Percentiles rank a stretch among this genome's conserved stretches.
phyloP scores from a whole-genome alignment of 2,888 invertebrate species.

The Tiliacea citrago region DNA sequence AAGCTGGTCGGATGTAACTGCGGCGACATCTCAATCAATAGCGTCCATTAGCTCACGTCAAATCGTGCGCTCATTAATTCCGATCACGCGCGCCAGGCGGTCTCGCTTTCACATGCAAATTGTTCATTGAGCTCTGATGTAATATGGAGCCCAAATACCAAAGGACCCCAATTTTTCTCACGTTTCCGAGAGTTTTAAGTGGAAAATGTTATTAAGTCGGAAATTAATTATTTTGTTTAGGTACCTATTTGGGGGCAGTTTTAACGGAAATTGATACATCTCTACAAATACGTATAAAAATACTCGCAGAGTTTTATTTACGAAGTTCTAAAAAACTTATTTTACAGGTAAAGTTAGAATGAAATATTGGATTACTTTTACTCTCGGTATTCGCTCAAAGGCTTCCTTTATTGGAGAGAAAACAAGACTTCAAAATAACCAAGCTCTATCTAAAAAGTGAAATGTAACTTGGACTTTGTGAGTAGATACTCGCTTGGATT shows the following conservation, averaged over 20 bases:
- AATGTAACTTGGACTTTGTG: conserved; percentile 9
- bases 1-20: conserved; percentile 46
- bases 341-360: conserved; percentile 34
- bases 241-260: neutral
- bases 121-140: conserved; percentile 54
- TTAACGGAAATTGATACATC: conserved; percentile 2
- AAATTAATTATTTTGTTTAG: conserved; percentile 35
- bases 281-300: conserved; percentile 3
- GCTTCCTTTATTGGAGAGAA: conserved; percentile 6
- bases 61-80: conserved; percentile 61
- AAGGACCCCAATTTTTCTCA: conserved; percentile 56
- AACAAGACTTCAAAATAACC: conserved; percentile 7
- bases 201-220: conserved; percentile 28
- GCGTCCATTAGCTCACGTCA: conserved; percentile 57
- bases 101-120: conserved; percentile 71
- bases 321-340: conserved; percentile 18
- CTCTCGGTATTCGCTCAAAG: conserved; percentile 21
- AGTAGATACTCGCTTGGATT: conserved; percentile 26
- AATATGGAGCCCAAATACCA: conserved; percentile 46
- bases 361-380: conserved; percentile 46
- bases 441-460: conserved; percentile 23
- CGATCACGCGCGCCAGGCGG: conserved; percentile 55
- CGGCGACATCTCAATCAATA: conserved; percentile 62
- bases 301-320: neutral
- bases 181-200: conserved; percentile 49